These are phyloP conservation scores for Chlorocebus sabaeus DNA, from an alignment of 2,113 vertebrate genomes.

Conservation along the genomic window DNA sequence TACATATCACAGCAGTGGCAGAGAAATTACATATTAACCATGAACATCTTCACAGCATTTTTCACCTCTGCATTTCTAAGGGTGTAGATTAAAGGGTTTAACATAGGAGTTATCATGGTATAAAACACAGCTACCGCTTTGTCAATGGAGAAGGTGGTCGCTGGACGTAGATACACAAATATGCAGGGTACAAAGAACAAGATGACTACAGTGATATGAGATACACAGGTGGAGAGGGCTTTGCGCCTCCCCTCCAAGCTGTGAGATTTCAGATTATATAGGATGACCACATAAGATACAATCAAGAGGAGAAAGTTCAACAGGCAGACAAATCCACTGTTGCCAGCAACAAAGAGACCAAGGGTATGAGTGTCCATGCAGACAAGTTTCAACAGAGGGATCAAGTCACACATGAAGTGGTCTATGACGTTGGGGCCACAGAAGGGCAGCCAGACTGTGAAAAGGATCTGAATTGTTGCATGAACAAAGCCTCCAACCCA, in stretches of 20 bases:
- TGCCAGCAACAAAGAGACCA: constrained; percentile 62
- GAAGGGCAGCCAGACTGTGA: constrained; percentile 67
- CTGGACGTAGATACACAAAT: too few species aligned
- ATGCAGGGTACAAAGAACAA: too few species aligned
- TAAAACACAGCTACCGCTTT: too few species aligned
- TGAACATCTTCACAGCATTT: neutral
- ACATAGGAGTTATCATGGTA: constrained; percentile 45
- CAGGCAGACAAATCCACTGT: constrained; percentile 67
- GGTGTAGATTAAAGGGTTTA: constrained; percentile 74
- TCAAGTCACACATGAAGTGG: constrained; percentile 77
- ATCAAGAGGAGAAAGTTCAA: constrained; percentile 62
- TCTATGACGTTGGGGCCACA: constrained; percentile 71
- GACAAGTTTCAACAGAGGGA: constrained; percentile 55
- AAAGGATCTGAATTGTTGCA: constrained; percentile 57
- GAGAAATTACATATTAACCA: neutral
- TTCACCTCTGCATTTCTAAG: constrained; percentile 44
- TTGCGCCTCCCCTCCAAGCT: constrained; percentile 16
- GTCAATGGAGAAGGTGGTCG: too few species aligned
- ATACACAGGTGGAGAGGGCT: too few species aligned
- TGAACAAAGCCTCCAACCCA: too few species aligned
- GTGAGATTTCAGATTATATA: constrained; percentile 50
- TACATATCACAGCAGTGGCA: neutral
- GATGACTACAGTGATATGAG: too few species aligned
- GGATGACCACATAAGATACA: constrained; percentile 62
- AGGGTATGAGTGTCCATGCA: constrained; percentile 58